phyloP scores from a whole-genome alignment of 2,888 invertebrate genomes.

The Mamestra brassicae region DNA sequence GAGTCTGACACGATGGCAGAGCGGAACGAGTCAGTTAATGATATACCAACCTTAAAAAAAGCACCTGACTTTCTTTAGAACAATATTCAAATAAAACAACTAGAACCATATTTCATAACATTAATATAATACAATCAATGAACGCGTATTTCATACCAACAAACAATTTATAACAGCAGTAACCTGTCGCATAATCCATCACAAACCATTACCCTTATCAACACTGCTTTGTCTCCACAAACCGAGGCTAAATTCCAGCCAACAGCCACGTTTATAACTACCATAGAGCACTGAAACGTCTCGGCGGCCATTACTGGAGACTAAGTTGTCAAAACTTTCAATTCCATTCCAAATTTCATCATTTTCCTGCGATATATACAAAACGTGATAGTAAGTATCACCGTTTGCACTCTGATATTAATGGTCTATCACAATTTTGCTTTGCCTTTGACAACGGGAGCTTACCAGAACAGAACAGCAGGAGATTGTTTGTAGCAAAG shows the following conservation, averaged over 20 bases:
- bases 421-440: background rate
- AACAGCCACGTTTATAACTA: constrained; percentile 38
- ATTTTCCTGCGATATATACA: too few species aligned
- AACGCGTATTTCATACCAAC: constrained; percentile 26
- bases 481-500: too few species aligned
- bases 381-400: too few species aligned
- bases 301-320: background rate
- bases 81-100: background rate
- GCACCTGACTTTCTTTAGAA: background rate
- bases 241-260: constrained; percentile 56
- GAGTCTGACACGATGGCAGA: too few species aligned
- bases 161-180: constrained; percentile 12
- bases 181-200: constrained; percentile 59
- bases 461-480: too few species aligned
- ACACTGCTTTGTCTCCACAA: constrained; percentile 49
- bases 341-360: too few species aligned
- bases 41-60: too few species aligned
- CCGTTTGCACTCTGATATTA: too few species aligned
- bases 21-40: too few species aligned
- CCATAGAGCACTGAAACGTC: background rate
- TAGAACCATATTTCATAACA: background rate
- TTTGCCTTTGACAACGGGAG: background rate
- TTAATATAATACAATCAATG: constrained; percentile 3
- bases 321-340: too few species aligned
- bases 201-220: constrained; percentile 62